Conservation (phyloP, 2,797 vertebrate species). For the Champsocephalus gunnari region DNA sequence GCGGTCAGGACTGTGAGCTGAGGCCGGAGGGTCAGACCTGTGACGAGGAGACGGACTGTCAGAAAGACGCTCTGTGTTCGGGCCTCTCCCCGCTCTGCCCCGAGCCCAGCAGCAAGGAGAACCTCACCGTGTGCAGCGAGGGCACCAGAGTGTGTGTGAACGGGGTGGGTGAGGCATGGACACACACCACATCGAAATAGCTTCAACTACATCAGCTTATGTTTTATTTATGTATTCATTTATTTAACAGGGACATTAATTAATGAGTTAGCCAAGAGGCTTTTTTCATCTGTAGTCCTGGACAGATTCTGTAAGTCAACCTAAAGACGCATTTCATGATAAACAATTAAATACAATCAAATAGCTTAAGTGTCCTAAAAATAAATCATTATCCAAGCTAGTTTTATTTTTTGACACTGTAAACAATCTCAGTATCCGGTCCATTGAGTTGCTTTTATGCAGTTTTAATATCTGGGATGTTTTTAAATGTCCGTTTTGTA, state of each 20-base stretch:
- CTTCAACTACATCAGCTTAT: background rate
- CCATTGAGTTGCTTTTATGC: background rate
- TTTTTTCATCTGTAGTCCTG: no score
- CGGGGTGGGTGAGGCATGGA: constrained; percentile 86
- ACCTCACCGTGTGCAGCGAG: constrained; percentile 83
- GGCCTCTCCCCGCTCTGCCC: constrained; percentile 81
- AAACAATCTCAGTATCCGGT: background rate
- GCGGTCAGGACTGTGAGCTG: constrained; percentile 76
- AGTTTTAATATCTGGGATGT: background rate
- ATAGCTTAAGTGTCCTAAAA: background rate
- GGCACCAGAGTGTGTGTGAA: constrained; percentile 84
- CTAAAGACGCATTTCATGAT: no score
- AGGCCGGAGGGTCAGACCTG: constrained; percentile 73
- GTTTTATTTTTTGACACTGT: background rate
- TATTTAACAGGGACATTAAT: no score
- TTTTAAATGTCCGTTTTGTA: no score
- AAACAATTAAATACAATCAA: no score
- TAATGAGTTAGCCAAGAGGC: no score
- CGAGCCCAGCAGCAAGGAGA: constrained; percentile 76
- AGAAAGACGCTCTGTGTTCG: constrained; percentile 75
- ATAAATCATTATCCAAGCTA: background rate
- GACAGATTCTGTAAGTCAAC: no score
- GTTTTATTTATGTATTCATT: no score
- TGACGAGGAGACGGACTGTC: constrained; percentile 84
- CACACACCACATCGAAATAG: background rate